Evolutionary conservation across 2,888 invertebrate genomes (phyloP), one percentile per base, ranked within the genome.

Genomic region (Leptopilina myrica): DNA sequence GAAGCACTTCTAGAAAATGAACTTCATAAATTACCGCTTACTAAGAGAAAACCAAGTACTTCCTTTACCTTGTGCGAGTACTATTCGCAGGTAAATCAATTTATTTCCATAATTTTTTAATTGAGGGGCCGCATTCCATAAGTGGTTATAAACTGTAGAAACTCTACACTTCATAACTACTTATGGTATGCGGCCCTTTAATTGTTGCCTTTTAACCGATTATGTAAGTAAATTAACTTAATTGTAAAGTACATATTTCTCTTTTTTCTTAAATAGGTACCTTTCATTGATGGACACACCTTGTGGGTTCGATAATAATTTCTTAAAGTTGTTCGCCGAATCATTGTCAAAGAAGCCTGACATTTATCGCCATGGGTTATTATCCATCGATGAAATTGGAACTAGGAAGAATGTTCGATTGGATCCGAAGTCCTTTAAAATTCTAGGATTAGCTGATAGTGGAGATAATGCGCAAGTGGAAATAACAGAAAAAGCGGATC

Each of bases 301-400:
- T 9, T 84, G 83, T 56, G 85, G 83, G 0, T 86, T 84, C 77
- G 84, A 85, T 65, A 69, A 80, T 20, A 59, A 78, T 77, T 86
- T 86, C 64, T 82, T 85, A n/a, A 76, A 85, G 26, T 43, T 84
- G 9, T 78, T 86, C n/a, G 76, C 78, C 76, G 79, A 78, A 26
- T 62, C 67, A 20, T 66, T 85, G 40, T 59, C 62, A n/a, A 65
- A 73, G 6, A 81, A 69, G 73, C 53, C 64, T 12, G 78, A 82
- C 43, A n/a, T 64, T 14, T 64, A 84, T 26, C 78, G 76, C 59
- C 26, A 43, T 43, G 43, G 43, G 8, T 43, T 43, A 43, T 6
- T 43, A 4, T 43, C 4, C 2, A 43, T 43, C 4, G 43, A 43
- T 43, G 43, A 43, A 43, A 43, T 43, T 1, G 43, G 5, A 5